These are phyloP conservation scores for Ophioninae sp. DNA, from an alignment of 2,888 invertebrate genomes.

Conservation along the genomic window DNA sequence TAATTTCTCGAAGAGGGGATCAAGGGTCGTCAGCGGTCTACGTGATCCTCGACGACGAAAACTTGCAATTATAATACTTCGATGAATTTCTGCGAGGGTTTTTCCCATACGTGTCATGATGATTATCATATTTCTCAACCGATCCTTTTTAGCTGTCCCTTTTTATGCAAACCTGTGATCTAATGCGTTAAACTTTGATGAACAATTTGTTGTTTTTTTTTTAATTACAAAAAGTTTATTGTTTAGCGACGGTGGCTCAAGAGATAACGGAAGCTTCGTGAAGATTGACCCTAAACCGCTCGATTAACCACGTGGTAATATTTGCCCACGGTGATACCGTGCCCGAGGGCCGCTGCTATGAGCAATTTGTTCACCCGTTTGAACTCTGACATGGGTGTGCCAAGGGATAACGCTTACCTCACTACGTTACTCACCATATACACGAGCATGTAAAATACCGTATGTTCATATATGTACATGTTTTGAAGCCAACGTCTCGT, in stretches of 20 bases:
- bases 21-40: slow-evolving; percentile 36
- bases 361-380: slow-evolving; percentile 72
- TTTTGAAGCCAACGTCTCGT: slow-evolving; percentile 48
- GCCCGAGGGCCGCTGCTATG: slow-evolving; percentile 60
- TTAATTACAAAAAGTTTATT: slow-evolving; percentile 20
- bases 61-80: slow-evolving; percentile 51
- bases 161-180: background rate
- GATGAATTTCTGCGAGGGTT: slow-evolving; percentile 16
- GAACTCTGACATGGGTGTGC: slow-evolving; percentile 75
- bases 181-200: slow-evolving; percentile 24
- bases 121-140: slow-evolving; percentile 13
- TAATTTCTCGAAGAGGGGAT: slow-evolving; percentile 56
- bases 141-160: background rate
- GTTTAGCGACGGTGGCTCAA: slow-evolving; percentile 6
- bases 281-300: slow-evolving; percentile 68
- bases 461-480: slow-evolving; percentile 2
- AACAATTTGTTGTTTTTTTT: slow-evolving; percentile 20
- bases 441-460: slow-evolving; percentile 54
- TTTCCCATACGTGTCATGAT: slow-evolving; percentile 4
- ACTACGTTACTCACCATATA: slow-evolving; percentile 26
- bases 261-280: slow-evolving; percentile 54
- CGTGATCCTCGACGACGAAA: slow-evolving; percentile 45
- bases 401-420: slow-evolving; percentile 63
- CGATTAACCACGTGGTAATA: slow-evolving; percentile 69
- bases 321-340: slow-evolving; percentile 65